Conservation (phyloP, 30 jellyfish, hydroid and myxozoan genomes). For the Catostylus mosaicus region DNA sequence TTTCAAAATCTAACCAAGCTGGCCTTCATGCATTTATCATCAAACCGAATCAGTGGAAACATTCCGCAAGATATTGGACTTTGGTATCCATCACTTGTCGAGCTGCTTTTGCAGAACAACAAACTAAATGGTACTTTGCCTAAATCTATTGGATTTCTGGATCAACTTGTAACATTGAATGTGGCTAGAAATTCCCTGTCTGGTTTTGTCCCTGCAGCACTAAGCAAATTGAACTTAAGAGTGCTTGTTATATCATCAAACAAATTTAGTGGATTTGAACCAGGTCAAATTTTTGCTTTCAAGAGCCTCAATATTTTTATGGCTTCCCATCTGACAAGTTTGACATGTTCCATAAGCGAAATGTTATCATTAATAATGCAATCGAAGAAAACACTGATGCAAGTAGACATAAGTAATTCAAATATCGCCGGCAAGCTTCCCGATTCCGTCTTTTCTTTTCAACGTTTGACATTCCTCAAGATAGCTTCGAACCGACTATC, state of each 20-base stretch:
- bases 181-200: conserved; percentile 34
- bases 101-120: conserved; percentile 51
- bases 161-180: conserved; percentile 3
- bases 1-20: conserved; percentile 43
- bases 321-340: conserved; percentile 15
- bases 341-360: conserved; percentile 1
- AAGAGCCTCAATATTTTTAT: conserved; percentile 19
- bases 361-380: conserved; percentile 3
- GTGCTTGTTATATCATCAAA: conserved; percentile 44
- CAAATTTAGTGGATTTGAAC: conserved; percentile 35
- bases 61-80: conserved; percentile 55
- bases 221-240: conserved; percentile 21
- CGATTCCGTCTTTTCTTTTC: conserved; percentile 16
- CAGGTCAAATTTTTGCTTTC: neutral
- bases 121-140: conserved; percentile 40
- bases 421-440: conserved; percentile 43
- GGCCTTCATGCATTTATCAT: conserved; percentile 39
- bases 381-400: conserved; percentile 19
- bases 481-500: conserved; percentile 31
- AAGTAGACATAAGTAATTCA: conserved; percentile 45
- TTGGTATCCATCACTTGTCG: conserved; percentile 28
- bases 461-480: conserved; percentile 20
- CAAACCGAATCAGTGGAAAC: conserved; percentile 36
- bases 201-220: conserved; percentile 33
- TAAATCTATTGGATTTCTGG: conserved; percentile 43